Evolutionary conservation across 2,797 vertebrate genomes (phyloP).

Genomic region (Siniperca obscura): DNA sequence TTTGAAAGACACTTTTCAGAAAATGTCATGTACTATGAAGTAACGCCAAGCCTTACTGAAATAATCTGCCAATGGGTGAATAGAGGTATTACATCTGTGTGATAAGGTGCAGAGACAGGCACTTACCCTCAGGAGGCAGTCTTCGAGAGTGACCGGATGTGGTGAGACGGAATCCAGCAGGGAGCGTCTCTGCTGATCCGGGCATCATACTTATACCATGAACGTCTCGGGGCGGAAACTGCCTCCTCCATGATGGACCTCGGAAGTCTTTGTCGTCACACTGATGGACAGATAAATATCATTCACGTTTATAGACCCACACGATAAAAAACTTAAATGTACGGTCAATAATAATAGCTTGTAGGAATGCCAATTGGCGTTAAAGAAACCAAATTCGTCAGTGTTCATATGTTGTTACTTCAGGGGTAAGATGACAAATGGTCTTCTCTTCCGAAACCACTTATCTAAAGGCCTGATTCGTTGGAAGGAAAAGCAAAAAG

Average conservation of each 20-base stretch:
- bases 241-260: conserved; percentile 95
- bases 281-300: conserved; percentile 37
- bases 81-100: neutral
- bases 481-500: neutral
- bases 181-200: conserved; percentile 96
- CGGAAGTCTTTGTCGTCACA: conserved; percentile 94
- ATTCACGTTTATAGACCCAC: neutral
- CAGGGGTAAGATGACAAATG: neutral
- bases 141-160: conserved; percentile 94
- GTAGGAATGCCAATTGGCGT: neutral
- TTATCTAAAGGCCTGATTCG: neutral
- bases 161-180: conserved; percentile 96
- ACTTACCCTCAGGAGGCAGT: conserved; percentile 91
- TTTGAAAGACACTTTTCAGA: conserved; percentile 7
- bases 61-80: neutral
- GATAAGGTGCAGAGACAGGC: neutral
- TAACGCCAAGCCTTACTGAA: neutral
- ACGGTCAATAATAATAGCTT: neutral
- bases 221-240: conserved; percentile 95
- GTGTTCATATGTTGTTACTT: no score
- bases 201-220: conserved; percentile 99
- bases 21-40: neutral
- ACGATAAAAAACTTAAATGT: neutral
- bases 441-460: neutral
- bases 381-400: neutral